A percentile compares a stretch with the other conserved stretches of the same genome.
Conservation (phyloP, 2,113 vertebrate species). For the Bubo blakistoni region DNA sequence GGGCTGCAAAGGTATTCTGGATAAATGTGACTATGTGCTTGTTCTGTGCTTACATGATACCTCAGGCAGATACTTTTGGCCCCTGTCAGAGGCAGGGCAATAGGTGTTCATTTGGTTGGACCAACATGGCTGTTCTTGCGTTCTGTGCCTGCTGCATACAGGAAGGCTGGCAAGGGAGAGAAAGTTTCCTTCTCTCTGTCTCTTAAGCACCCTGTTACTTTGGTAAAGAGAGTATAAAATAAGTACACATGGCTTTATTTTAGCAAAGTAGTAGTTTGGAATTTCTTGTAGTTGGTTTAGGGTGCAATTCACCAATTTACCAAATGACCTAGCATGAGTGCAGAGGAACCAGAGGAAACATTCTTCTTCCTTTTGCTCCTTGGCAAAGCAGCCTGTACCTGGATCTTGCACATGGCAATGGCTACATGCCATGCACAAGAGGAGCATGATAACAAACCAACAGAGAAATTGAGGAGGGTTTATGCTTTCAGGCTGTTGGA, state of each 20-base stretch:
- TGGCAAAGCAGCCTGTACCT: background rate
- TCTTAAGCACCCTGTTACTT: background rate
- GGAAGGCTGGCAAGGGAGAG: background rate
- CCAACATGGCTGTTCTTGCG: background rate
- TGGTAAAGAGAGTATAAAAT: background rate
- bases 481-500: background rate
- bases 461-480: background rate
- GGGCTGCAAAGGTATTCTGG: background rate
- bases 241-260: background rate
- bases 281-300: background rate
- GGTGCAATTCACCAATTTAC: background rate
- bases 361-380: background rate
- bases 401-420: background rate
- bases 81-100: background rate
- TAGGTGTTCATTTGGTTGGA: background rate
- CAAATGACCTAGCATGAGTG: background rate
- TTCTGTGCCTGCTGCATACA: background rate
- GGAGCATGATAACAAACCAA: background rate
- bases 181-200: background rate
- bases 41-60: background rate
- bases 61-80: background rate
- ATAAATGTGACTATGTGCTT: rapidly evolving
- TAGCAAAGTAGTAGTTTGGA: background rate
- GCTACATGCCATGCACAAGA: background rate
- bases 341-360: background rate